A percentile compares a stretch with the other conserved stretches of the same genome.
Conservation (phyloP, 1,140 invertebrate species). For the Aphelenchoides avenae region DNA sequence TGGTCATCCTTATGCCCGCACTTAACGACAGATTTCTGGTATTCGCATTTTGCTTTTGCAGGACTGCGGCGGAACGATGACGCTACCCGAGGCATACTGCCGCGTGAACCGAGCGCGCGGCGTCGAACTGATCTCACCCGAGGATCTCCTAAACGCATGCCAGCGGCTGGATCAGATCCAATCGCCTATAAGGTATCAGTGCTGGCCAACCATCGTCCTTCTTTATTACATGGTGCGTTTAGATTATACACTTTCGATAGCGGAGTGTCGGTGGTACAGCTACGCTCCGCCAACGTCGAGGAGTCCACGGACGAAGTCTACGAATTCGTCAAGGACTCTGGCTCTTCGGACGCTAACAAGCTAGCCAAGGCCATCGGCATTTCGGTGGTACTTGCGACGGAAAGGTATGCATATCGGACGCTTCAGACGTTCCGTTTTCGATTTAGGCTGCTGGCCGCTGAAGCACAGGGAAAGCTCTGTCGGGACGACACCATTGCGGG, state of each 20-base stretch:
- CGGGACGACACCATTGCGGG: slow-evolving; percentile 47
- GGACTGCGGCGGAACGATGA: slow-evolving; percentile 76
- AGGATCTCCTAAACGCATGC: slow-evolving; percentile 64
- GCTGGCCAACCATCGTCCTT: slow-evolving; percentile 3
- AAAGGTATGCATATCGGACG: slow-evolving; percentile 25
- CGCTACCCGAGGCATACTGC: slow-evolving; percentile 90
- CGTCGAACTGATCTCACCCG: slow-evolving; percentile 64
- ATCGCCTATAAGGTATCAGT: slow-evolving; percentile 28
- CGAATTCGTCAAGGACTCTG: slow-evolving; percentile 25
- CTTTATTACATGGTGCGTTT: slow-evolving; percentile 9
- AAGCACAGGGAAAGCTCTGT: slow-evolving; percentile 35
- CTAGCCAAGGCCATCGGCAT: slow-evolving; percentile 31
- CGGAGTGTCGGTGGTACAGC: slow-evolving; percentile 38
- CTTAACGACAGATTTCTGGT: slow-evolving; percentile 3
- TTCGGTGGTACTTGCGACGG: slow-evolving; percentile 35
- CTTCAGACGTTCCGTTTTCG: slow-evolving; percentile 16
- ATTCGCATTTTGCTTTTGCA: slow-evolving; percentile 19
- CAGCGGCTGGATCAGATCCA: slow-evolving; percentile 59
- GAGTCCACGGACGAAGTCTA: slow-evolving; percentile 25
- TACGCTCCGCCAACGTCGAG: slow-evolving; percentile 17
- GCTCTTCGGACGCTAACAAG: slow-evolving; percentile 27
- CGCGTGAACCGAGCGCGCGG: slow-evolving; percentile 74
- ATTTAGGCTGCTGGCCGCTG: slow-evolving; percentile 40
- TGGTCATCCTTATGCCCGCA: not conserved
- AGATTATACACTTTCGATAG: slow-evolving; percentile 39